Evolutionary conservation across 2,113 vertebrate genomes (phyloP).

Genomic region (Pelusios castaneus): DNA sequence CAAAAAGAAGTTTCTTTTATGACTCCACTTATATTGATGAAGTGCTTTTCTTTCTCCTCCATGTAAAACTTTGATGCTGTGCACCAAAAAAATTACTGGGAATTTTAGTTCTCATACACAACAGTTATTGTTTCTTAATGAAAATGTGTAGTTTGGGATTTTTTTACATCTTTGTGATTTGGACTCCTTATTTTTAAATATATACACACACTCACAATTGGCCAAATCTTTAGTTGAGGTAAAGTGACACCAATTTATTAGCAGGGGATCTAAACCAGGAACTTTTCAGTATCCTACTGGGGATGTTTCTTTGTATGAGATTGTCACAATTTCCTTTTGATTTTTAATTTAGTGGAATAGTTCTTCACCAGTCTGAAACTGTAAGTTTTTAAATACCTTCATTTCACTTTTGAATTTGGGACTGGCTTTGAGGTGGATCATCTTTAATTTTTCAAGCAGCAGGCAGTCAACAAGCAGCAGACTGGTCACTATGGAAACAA

Average conservation of each 20-base stretch:
- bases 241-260: neutral
- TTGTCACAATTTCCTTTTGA: conserved; percentile 52
- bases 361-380: conserved; percentile 38
- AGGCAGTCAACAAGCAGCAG: conserved; percentile 22
- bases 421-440: neutral
- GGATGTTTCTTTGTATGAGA: neutral
- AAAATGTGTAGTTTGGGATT: neutral
- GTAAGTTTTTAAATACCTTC: conserved; percentile 50
- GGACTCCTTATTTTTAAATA: neutral
- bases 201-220: neutral
- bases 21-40: conserved; percentile 45
- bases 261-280: neutral
- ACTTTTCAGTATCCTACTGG: neutral
- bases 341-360: conserved; percentile 31
- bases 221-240: neutral
- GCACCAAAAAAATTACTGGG: conserved; percentile 51
- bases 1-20: neutral
- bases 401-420: conserved; percentile 59
- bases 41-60: conserved; percentile 38
- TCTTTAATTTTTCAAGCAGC: conserved; percentile 7
- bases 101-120: conserved; percentile 29
- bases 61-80: conserved; percentile 35
- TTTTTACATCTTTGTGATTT: neutral
- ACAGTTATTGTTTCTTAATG: neutral
- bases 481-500: neutral